phyloP scores from a whole-genome alignment of 1,140 invertebrate genomes.

The Diorhabda sublineata region DNA sequence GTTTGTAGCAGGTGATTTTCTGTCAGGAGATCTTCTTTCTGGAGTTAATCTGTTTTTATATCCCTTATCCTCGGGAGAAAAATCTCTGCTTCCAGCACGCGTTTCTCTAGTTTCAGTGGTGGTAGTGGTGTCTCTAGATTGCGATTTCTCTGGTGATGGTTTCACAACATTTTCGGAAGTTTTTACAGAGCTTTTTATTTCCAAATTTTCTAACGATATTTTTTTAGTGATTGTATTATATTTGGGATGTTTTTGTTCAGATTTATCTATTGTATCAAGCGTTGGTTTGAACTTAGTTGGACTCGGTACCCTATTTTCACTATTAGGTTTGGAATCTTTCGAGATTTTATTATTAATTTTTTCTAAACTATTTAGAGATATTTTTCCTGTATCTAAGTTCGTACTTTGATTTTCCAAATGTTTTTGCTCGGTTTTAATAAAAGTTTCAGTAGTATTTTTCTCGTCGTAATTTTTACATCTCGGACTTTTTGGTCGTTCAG shows the following conservation, averaged over 20 bases:
- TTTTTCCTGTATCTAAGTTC: background rate
- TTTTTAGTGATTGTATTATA: background rate
- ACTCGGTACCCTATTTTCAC: background rate
- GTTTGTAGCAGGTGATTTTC: conserved; percentile 23
- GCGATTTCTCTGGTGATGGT: conserved; percentile 21
- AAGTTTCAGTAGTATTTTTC: background rate
- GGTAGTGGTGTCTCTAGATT: background rate
- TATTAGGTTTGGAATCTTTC: conserved; percentile 5
- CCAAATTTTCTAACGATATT: background rate
- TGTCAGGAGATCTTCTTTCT: conserved; percentile 22
- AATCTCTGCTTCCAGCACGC: background rate
- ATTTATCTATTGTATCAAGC: conserved; percentile 1
- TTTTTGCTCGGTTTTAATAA: background rate
- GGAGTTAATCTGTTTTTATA: conserved; percentile 13
- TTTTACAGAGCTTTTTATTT: background rate
- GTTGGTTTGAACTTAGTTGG: background rate
- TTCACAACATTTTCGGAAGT: conserved; percentile 1
- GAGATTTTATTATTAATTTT: conserved; percentile 5
- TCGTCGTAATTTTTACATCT: conserved; percentile 25
- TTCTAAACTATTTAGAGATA: conserved; percentile 42
- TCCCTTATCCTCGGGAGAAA: conserved; percentile 9
- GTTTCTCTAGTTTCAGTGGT: background rate
- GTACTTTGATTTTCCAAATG: background rate
- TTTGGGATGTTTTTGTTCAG: conserved; percentile 1
- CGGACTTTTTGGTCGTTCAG: conserved; percentile 38